Evolutionary conservation across 2,797 vertebrate genomes (phyloP), one percentile per base, ranked within the genome.

Genomic region (Ambastaia sidthimunki): DNA sequence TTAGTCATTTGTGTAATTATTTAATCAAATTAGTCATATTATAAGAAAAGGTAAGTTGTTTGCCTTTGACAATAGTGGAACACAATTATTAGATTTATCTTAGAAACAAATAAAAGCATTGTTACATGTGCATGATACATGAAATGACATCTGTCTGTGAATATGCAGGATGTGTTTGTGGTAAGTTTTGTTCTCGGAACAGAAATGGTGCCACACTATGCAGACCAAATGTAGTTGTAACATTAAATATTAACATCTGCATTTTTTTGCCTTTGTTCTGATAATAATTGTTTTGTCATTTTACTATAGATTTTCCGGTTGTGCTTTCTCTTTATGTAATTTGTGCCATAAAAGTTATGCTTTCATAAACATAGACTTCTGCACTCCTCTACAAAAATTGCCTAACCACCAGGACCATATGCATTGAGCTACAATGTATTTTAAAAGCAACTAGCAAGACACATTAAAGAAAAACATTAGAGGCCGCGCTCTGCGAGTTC

Each of bases 11-110:
- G 16, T 52, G 59, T 55, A 71, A 71, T 79, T 72, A 16, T 79
- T 12, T 65, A 79, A 72, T 54, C 55, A 47, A 79, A 79, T 31
- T 21, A 79, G 68, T 71, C 76, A 65, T 28, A 47, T 57, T 59
- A 63, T 11, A 78, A 71, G n/a, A n/a, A n/a, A n/a, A n/a, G 19
- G 60, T 59, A 50, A 31, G 19, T 28, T 54, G 57, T 71, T 78
- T 78, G 37, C 47, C 37, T 78, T 78, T 62, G 19, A 41, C 19
- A 16, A 63, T 62, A 63, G 21, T 34, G 23, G 25, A 25, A 59
- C 57, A 62, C 13, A 31, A 62, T 55, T 71, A 79, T 79, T 71
- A n/a, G n/a, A n/a, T n/a, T 54, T 65, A 72, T 28, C 13, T 7
- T 59, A 41, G 62, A 52, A 11, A 71, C 6, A 6, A 37, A 34